These are phyloP conservation scores for Blennius ocellaris DNA, from an alignment of 2,113 vertebrate genomes.

Conservation along the genomic window DNA sequence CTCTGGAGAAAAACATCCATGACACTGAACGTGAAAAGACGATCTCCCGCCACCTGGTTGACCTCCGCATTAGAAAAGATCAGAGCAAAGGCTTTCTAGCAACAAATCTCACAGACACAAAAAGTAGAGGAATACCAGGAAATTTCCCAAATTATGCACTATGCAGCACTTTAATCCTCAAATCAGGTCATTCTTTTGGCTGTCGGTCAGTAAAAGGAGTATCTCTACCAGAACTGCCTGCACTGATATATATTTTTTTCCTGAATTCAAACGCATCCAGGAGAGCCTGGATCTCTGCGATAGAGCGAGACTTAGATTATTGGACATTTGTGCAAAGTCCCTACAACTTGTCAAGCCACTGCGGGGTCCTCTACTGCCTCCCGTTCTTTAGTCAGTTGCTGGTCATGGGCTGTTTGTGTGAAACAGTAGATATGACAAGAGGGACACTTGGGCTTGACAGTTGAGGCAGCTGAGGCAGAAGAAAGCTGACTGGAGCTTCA, in stretches of 20 bases:
- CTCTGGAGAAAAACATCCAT: too few relatives aligned
- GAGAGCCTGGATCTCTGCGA: slow-evolving; percentile 4
- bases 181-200: not conserved
- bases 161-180: not conserved
- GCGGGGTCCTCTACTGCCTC: slow-evolving; percentile 23
- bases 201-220: slow-evolving; percentile 7
- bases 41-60: too few relatives aligned
- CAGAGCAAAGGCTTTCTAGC: too few relatives aligned
- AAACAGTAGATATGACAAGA: not conserved
- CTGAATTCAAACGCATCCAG: slow-evolving; percentile 25
- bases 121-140: not conserved
- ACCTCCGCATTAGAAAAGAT: too few relatives aligned
- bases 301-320: not conserved
- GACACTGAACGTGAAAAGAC: too few relatives aligned
- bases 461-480: slow-evolving; percentile 52
- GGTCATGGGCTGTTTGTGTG: slow-evolving; percentile 26
- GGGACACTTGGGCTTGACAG: slow-evolving; percentile 38
- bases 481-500: slow-evolving; percentile 11
- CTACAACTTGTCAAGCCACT: slow-evolving; percentile 45
- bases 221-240: not conserved
- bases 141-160: not conserved
- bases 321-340: slow-evolving; percentile 47
- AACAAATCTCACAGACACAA: too few relatives aligned
- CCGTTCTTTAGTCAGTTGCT: slow-evolving; percentile 62
- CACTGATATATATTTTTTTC: slow-evolving; percentile 34